Evolutionary conservation across 1,140 invertebrate species (phyloP).

Genomic region (Triops longicaudatus): DNA sequence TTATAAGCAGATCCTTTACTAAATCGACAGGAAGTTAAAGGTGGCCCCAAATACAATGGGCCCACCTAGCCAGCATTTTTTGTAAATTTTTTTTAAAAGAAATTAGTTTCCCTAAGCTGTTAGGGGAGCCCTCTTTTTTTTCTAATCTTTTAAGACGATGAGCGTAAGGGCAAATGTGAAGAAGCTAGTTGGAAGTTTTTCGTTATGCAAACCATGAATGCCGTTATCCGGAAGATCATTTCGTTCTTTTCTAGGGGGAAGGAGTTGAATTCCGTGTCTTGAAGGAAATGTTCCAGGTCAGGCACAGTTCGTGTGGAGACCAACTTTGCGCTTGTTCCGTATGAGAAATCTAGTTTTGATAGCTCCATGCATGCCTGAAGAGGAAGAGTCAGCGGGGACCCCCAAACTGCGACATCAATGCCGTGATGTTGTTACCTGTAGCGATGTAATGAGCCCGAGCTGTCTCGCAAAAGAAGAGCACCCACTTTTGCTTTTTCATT

Average conservation of each 20-base stretch:
- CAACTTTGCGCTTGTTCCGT: neutral
- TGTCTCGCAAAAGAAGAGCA: neutral
- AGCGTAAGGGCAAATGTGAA: neutral
- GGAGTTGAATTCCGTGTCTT: conserved; percentile 1
- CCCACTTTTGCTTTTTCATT: neutral
- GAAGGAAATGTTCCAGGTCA: neutral
- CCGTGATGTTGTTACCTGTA: neutral
- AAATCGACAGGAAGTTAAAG: neutral
- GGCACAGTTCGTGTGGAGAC: neutral
- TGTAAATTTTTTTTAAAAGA: no score
- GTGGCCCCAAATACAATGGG: neutral
- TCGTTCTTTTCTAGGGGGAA: neutral
- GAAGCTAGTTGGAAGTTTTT: neutral
- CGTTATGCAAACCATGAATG: neutral
- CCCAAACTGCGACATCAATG: conserved; percentile 10
- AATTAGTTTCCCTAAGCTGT: no score
- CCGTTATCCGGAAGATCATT: neutral
- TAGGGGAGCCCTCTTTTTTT: no score
- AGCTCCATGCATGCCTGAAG: conserved; percentile 7
- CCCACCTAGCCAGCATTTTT: neutral
- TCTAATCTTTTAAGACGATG: no score
- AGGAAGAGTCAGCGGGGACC: neutral
- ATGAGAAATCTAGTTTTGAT: conserved; percentile 3
- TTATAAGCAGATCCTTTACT: neutral
- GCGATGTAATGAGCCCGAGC: neutral